phyloP scores from a whole-genome alignment of 2,888 invertebrate species.

The Dyspetes luteomarginatus region DNA sequence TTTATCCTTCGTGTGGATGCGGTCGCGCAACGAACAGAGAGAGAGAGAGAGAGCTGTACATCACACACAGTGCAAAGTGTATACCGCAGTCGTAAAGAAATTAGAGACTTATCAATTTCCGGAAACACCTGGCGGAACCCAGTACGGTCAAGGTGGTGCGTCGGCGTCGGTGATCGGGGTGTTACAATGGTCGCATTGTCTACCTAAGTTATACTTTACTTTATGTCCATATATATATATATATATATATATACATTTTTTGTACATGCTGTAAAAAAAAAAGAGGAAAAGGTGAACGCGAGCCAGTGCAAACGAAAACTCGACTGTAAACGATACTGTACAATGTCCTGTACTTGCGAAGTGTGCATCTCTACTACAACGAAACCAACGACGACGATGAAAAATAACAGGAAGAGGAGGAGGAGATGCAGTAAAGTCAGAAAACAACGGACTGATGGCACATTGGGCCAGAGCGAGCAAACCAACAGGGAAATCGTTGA shows the following conservation, averaged over 20 bases:
- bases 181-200: conserved; percentile 71
- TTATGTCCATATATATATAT: conserved; percentile 24
- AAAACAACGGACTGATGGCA: conserved; percentile 68
- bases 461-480: conserved; percentile 58
- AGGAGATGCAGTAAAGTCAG: conserved; percentile 72
- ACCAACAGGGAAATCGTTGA: conserved; percentile 68
- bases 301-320: conserved; percentile 65
- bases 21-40: conserved; percentile 43
- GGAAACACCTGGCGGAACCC: conserved; percentile 79
- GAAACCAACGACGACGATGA: conserved; percentile 36
- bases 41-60: conserved; percentile 25
- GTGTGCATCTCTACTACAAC: conserved; percentile 45
- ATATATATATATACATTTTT: conserved; percentile 3
- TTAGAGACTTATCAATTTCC: conserved; percentile 80
- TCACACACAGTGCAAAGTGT: conserved; percentile 59
- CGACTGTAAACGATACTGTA: conserved; percentile 62
- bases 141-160: conserved; percentile 68
- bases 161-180: conserved; percentile 64
- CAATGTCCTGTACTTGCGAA: conserved; percentile 35
- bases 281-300: conserved; percentile 38
- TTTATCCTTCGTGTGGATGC: conserved; percentile 38
- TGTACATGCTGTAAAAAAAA: not conserved
- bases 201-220: conserved; percentile 30
- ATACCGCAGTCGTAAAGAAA: conserved; percentile 77
- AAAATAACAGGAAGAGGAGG: not conserved